A percentile compares a stretch with the other conserved stretches of the same genome.
Conservation (phyloP, 2,888 invertebrate species). For the Arctia plantaginis region DNA sequence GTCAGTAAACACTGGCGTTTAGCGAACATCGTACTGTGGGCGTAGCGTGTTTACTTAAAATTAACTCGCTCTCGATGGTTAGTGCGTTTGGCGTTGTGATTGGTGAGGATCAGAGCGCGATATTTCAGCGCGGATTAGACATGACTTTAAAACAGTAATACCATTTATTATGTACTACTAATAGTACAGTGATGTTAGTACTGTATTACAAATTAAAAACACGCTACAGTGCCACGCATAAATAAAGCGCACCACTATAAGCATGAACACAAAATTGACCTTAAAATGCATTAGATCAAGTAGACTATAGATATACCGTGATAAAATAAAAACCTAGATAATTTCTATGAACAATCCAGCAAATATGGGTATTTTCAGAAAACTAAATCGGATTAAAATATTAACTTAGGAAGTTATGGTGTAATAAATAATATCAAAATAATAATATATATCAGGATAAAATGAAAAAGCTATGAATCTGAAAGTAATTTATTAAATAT, state of each 20-base stretch:
- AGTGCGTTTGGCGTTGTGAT: too few relatives aligned
- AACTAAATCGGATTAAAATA: not conserved
- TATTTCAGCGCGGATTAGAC: too few relatives aligned
- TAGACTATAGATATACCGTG: too few relatives aligned
- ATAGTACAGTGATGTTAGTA: not conserved
- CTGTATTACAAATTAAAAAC: not conserved
- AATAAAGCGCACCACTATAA: not conserved
- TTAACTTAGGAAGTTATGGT: not conserved
- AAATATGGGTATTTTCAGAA: not conserved
- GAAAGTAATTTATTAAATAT: constrained; percentile 1
- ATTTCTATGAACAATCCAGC: not conserved
- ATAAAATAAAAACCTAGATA: not conserved
- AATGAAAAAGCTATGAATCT: not conserved
- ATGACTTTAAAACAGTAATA: too few relatives aligned
- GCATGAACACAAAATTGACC: not conserved
- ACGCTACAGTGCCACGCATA: not conserved
- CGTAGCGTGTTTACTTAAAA: too few relatives aligned
- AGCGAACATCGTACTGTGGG: too few relatives aligned
- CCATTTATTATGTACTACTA: not conserved
- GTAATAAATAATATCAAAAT: not conserved
- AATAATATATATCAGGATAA: not conserved
- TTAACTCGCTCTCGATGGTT: too few relatives aligned
- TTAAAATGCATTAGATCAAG: not conserved
- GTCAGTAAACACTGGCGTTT: too few relatives aligned
- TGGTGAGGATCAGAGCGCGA: too few relatives aligned